Conservation (phyloP, 1,140 invertebrate species). For the Carcinoscorpius rotundicauda region DNA sequence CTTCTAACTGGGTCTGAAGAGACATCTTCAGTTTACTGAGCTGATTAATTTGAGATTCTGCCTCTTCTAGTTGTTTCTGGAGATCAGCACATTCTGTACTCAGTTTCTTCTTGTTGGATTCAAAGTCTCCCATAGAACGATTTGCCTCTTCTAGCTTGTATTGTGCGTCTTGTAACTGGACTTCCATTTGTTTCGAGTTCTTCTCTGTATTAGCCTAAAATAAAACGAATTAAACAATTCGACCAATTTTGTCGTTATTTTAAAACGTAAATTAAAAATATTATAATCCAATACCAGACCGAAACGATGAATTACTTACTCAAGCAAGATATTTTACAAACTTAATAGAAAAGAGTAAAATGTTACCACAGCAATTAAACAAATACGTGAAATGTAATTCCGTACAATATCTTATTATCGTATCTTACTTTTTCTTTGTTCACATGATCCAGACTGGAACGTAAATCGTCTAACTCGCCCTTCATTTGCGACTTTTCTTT, state of each 20-base stretch:
- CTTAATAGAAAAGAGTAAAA: too few species aligned
- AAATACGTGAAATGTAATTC: too few species aligned
- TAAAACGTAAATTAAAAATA: too few species aligned
- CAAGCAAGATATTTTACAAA: too few species aligned
- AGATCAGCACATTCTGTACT: constrained; percentile 94
- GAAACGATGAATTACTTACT: too few species aligned
- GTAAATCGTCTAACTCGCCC: constrained; percentile 86
- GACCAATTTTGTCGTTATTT: too few species aligned
- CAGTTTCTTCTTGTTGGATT: constrained; percentile 90
- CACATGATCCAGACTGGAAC: constrained; percentile 75
- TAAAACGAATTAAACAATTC: not conserved
- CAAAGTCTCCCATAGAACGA: constrained; percentile 87
- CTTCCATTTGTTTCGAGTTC: constrained; percentile 88
- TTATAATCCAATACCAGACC: too few species aligned
- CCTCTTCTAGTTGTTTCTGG: constrained; percentile 86
- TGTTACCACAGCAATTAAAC: too few species aligned
- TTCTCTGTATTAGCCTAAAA: constrained; percentile 85
- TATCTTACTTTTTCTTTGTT: constrained; percentile 83
- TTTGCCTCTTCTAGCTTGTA: constrained; percentile 91
- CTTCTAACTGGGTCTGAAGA: constrained; percentile 86
- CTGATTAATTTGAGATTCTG: constrained; percentile 90
- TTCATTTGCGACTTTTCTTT: constrained; percentile 88
- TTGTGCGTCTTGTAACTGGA: constrained; percentile 88
- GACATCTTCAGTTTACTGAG: constrained; percentile 94
- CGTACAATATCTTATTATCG: not conserved